Conservation (phyloP, 2,797 vertebrate species). For the Astyanax mexicanus region DNA sequence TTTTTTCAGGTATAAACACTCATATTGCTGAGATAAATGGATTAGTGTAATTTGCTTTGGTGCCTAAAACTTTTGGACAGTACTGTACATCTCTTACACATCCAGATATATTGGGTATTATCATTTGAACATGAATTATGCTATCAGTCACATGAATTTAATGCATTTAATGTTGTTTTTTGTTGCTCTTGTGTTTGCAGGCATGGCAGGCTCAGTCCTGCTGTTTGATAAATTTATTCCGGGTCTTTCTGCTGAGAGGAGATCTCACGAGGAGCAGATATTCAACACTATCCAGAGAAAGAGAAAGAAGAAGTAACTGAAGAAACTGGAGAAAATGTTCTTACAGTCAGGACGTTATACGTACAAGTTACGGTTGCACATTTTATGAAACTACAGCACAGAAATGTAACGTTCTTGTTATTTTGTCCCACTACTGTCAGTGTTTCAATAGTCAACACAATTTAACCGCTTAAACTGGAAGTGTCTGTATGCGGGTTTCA, state of each 20-base stretch:
- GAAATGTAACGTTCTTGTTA: not conserved
- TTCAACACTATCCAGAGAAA: conserved; percentile 56
- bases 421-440: not conserved
- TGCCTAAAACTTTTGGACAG: no score
- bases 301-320: conserved; percentile 52
- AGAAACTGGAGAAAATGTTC: not conserved
- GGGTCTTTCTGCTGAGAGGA: conserved; percentile 48
- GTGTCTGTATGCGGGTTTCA: not conserved
- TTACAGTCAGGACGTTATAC: not conserved
- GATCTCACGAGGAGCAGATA: not conserved
- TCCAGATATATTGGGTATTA: no score
- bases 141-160: no score
- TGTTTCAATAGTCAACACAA: no score
- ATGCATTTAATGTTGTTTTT: conserved; percentile 5
- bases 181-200: conserved; percentile 56
- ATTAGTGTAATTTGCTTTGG: no score
- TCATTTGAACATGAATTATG: no score
- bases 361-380: not conserved
- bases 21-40: no score
- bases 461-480: not conserved
- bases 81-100: no score
- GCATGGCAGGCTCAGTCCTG: conserved; percentile 73
- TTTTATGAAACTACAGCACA: not conserved
- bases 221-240: conserved; percentile 70
- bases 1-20: no score